A percentile compares a stretch with the other conserved stretches of the same genome.
phyloP scores from a whole-genome alignment of 2,113 vertebrate genomes.

The Chionomys nivalis region DNA sequence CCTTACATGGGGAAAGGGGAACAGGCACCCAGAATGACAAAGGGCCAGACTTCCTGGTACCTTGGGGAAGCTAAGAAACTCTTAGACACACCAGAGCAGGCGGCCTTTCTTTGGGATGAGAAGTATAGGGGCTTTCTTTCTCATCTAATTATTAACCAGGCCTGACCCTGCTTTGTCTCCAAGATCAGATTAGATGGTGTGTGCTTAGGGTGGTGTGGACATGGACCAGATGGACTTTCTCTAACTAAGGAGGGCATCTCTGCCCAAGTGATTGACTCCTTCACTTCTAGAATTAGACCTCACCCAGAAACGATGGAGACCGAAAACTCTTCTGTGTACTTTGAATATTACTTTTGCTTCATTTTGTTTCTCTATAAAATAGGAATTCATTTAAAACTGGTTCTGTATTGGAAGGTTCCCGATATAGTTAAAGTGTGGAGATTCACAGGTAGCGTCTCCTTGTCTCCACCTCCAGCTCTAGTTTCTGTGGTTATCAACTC shows the following conservation, averaged over 20 bases:
- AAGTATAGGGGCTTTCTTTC: background rate
- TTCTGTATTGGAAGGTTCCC: slow-evolving; percentile 56
- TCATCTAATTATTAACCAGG: background rate
- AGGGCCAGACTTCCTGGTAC: background rate
- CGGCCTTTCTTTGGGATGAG: background rate
- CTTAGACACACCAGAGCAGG: background rate
- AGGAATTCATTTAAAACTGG: slow-evolving; percentile 39
- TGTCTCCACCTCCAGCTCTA: background rate
- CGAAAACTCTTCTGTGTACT: background rate
- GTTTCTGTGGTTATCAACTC: background rate
- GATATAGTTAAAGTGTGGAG: slow-evolving; percentile 32
- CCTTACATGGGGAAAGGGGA: slow-evolving; percentile 18
- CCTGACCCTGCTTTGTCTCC: background rate
- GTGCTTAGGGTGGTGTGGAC: background rate
- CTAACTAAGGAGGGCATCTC: background rate
- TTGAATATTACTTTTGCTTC: slow-evolving; percentile 18
- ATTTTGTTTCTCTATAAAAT: slow-evolving; percentile 21
- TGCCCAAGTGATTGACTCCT: background rate
- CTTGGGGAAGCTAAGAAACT: background rate
- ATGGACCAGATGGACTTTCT: background rate
- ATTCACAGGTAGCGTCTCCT: background rate
- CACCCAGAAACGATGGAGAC: background rate
- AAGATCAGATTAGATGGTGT: background rate
- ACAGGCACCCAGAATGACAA: background rate
- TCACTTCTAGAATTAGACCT: background rate